These are phyloP conservation scores for Callipepla californica DNA, from an alignment of 2,113 vertebrate genomes.

Conservation along the genomic window DNA sequence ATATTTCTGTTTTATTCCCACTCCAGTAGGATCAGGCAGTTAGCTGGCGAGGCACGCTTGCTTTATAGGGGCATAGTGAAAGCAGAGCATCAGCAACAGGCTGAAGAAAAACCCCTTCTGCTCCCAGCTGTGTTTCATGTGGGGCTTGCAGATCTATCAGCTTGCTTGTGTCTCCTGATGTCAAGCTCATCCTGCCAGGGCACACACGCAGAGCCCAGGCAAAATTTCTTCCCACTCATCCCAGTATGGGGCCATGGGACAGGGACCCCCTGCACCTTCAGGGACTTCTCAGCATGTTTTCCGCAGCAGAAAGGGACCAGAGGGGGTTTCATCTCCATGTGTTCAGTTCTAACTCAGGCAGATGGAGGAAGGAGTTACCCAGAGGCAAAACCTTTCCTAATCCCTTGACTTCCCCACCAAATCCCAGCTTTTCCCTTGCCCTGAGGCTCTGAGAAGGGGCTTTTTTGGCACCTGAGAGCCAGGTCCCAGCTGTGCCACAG, in stretches of 20 bases:
- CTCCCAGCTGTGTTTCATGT: background rate
- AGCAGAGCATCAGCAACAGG: background rate
- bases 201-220: background rate
- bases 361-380: conserved; percentile 20
- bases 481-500: background rate
- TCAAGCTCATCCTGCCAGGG: background rate
- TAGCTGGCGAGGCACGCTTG: background rate
- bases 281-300: background rate
- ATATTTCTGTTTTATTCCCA: background rate
- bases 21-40: background rate
- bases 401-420: background rate
- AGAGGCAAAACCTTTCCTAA: conserved; percentile 29
- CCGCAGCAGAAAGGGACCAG: background rate
- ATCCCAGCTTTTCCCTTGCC: background rate
- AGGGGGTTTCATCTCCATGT: background rate
- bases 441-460: background rate
- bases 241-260: accelerated
- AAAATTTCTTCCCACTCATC: background rate
- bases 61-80: background rate
- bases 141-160: background rate
- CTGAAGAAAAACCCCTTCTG: background rate
- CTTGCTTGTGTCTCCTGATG: background rate
- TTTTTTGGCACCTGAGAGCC: background rate
- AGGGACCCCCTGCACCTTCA: background rate
- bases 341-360: background rate